Evolutionary conservation across 2,113 vertebrate species (phyloP).

Genomic region (Coregonus clupeaformis): DNA sequence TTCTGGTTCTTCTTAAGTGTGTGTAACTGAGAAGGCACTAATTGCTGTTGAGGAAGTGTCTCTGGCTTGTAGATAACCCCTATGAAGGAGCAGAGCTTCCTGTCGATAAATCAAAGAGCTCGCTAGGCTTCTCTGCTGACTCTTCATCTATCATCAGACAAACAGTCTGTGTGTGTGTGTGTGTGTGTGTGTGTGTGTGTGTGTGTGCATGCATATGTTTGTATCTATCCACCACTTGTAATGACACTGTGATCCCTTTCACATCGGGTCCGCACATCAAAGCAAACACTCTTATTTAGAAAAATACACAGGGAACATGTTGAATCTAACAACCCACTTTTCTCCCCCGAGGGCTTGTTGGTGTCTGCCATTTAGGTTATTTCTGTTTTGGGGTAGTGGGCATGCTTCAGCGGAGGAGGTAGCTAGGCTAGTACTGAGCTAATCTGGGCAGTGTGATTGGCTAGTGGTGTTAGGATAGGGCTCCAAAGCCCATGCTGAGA

Average conservation of each 20-base stretch:
- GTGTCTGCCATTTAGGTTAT: not conserved
- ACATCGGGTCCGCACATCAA: not conserved
- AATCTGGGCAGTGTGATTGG: not conserved
- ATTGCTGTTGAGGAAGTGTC: not conserved
- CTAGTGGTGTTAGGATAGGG: not conserved
- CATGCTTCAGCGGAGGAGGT: no score
- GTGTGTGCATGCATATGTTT: not conserved
- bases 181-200: conserved; percentile 1
- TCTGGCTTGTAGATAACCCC: conserved; percentile 24
- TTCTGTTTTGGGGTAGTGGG: not conserved
- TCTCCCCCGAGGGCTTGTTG: not conserved
- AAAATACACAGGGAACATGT: not conserved
- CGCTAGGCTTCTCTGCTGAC: conserved; percentile 1
- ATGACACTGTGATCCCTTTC: not conserved
- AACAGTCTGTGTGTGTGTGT: not conserved
- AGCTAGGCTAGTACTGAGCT: not conserved
- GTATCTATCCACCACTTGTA: not conserved
- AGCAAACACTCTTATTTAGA: conserved; percentile 2
- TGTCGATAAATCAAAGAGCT: conserved; percentile 27
- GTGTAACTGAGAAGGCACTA: not conserved
- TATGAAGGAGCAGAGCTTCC: not conserved
- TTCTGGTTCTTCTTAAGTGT: not conserved
- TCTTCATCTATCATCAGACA: not conserved
- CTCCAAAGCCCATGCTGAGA: no score
- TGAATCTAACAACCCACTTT: not conserved